Percentiles rank a stretch among this genome's conserved stretches.
These are phyloP conservation scores for Brassicogethes aeneus DNA, from an alignment of 2,888 invertebrate species.

Conservation along the genomic window DNA sequence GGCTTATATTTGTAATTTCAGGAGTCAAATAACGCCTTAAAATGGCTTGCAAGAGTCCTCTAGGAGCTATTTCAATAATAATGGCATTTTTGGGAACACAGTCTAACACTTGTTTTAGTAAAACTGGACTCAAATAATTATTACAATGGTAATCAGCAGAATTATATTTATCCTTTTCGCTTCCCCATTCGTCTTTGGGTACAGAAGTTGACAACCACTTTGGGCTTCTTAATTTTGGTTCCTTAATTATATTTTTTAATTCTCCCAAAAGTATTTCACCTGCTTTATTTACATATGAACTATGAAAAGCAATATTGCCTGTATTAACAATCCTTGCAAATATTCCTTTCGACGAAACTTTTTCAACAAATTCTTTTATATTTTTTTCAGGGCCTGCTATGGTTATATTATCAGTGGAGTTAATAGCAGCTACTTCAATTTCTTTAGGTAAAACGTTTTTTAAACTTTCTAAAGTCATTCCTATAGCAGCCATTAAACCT, in stretches of 20 bases:
- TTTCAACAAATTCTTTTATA: constrained; percentile 55
- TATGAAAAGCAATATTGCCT: constrained; percentile 78
- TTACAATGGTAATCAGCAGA: constrained; percentile 87
- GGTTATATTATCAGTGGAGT: constrained; percentile 78
- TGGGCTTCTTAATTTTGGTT: constrained; percentile 56
- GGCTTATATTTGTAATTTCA: constrained; percentile 55
- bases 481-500: constrained; percentile 57
- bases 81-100: constrained; percentile 71
- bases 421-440: constrained; percentile 82
- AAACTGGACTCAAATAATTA: constrained; percentile 59
- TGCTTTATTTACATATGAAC: constrained; percentile 63
- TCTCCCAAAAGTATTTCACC: constrained; percentile 50
- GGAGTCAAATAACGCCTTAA: constrained; percentile 59
- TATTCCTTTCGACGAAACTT: constrained; percentile 56
- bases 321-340: constrained; percentile 72
- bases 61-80: constrained; percentile 77
- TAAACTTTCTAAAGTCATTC: constrained; percentile 32
- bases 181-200: constrained; percentile 51
- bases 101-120: constrained; percentile 72
- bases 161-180: constrained; percentile 47
- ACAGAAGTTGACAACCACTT: constrained; percentile 81
- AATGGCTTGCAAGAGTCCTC: constrained; percentile 75
- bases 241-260: constrained; percentile 53
- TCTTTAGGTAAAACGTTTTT: constrained; percentile 58
- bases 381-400: constrained; percentile 75